Base-by-base conservation (phyloP, 1,140 invertebrate genomes). In the Mizuhopecten yessoensis region DNA sequence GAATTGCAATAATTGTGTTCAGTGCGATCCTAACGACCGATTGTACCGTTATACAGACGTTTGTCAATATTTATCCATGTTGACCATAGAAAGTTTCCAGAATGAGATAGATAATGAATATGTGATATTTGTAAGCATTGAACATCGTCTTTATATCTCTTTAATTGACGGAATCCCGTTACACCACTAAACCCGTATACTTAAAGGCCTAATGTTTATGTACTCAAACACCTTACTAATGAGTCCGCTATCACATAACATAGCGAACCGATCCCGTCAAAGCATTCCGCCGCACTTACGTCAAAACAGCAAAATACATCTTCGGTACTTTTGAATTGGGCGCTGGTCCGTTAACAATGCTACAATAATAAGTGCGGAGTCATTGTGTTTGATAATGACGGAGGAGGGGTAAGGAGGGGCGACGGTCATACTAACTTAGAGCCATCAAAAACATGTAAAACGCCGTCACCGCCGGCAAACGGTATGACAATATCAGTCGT, bases 381-480 rank as follows among this genome's bases (percentile, higher is more conserved):
- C 17, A 75, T 75, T 29, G 23, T 75, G 57, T 29, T 75, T 11
- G n/a, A 23, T 75, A 75, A 75, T 75, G 57, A 75, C 57, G 1
- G 57, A 17, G 57, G 57, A 29, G 57, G 57, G 23, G 57, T n/a
- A 75, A 11, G n/a, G n/a, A 29, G 57, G 57, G 23, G 57, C 57
- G 57, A 29, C 57, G 57, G 57, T 75, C 57, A 75, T 75, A 75
- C 57, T 75, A 75, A 75, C 23, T 29, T 75, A 29, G 17, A 75
- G 17, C 57, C 57, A 75, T 75, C 57, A 75, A 75, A 75, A 75
- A 75, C 23, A 75, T n/a, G 57, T 75, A 75, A 75, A 75, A 75
- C 9, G 23, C 57, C 57, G 57, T 29, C 5, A 75, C 23, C 57
- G 57, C 57, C 57, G 57, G 57, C 23, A n/a, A 5, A 75, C n/a